These are phyloP conservation scores for Isichthys henryi DNA, from an alignment of 2,113 vertebrate species.

Conservation along the genomic window DNA sequence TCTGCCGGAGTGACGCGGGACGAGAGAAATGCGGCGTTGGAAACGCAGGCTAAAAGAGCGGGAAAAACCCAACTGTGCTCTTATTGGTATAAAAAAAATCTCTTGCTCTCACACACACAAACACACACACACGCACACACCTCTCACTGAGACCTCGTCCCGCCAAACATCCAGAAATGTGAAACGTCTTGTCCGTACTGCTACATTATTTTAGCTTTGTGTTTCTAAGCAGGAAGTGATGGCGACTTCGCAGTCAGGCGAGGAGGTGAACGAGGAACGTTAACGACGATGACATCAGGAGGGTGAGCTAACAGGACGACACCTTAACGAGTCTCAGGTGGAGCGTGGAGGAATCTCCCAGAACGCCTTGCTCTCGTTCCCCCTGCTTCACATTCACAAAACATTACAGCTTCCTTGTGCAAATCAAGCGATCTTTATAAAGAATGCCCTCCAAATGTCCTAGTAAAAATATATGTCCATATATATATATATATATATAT, in stretches of 20 bases:
- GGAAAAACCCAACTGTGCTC: conserved; percentile 21
- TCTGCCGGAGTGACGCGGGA: conserved; percentile 46
- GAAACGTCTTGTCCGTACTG: conserved; percentile 45
- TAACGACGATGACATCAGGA: background rate
- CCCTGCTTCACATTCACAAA: conserved; percentile 91
- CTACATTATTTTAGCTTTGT: conserved; percentile 58
- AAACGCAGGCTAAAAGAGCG: conserved; percentile 11
- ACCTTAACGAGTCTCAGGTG: conserved; percentile 53
- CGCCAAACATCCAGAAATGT: conserved; percentile 40
- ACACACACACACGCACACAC: background rate
- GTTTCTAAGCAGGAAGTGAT: conserved; percentile 5
- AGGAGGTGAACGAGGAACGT: conserved; percentile 16
- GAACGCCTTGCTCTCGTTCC: conserved; percentile 63
- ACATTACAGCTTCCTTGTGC: conserved; percentile 94
- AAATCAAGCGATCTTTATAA: conserved; percentile 99
- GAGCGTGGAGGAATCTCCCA: conserved; percentile 76
- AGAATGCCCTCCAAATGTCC: conserved; percentile 84
- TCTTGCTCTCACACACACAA: background rate
- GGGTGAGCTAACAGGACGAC: background rate
- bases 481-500: conserved; percentile 9
- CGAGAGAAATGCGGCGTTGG: background rate
- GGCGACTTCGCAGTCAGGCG: no score
- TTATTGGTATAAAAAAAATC: background rate
- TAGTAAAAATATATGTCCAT: conserved; percentile 61
- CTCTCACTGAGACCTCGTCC: conserved; percentile 22